Conservation (phyloP, 2,888 invertebrate species). For the Trypoxylon attenuatum region DNA sequence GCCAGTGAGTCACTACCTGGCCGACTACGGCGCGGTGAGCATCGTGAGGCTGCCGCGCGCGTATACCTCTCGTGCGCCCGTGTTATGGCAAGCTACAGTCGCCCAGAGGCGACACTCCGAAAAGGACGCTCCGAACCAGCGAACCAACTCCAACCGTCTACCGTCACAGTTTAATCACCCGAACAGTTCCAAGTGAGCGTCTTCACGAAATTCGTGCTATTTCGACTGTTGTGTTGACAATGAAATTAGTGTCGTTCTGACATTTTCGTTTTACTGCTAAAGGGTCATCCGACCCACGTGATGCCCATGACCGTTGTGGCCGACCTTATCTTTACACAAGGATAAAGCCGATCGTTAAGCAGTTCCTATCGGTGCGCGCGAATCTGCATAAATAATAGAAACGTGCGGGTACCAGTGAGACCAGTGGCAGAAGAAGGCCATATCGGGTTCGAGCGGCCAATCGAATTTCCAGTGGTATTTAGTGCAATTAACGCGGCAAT, state of each 20-base stretch:
- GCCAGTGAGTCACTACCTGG: conserved; percentile 65
- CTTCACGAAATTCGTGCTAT: too few species aligned
- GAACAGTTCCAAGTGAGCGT: too few species aligned
- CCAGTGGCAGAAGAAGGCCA: too few species aligned
- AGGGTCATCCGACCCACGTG: background rate
- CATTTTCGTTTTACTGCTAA: background rate
- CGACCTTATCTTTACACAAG: conserved; percentile 8
- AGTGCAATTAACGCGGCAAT: conserved; percentile 2
- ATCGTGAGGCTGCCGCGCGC: background rate
- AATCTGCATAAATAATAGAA: conserved; percentile 12
- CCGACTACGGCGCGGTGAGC: conserved; percentile 52
- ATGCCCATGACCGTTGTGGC: conserved; percentile 15
- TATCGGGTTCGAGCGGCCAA: background rate
- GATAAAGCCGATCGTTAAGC: conserved; percentile 7
- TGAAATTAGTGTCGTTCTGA: background rate
- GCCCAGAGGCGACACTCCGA: background rate
- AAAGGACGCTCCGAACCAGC: conserved; percentile 20
- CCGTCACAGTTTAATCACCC: too few species aligned
- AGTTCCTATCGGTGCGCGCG: background rate
- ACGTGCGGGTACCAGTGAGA: too few species aligned
- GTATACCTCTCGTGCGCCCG: conserved; percentile 4
- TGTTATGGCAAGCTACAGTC: conserved; percentile 7
- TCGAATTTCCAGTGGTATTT: conserved; percentile 4
- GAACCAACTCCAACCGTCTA: background rate
- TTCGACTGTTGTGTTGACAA: too few species aligned